A percentile compares a stretch with the other conserved stretches of the same genome.
Conservation (phyloP, 2,797 vertebrate species). For the Botia kubotai region DNA sequence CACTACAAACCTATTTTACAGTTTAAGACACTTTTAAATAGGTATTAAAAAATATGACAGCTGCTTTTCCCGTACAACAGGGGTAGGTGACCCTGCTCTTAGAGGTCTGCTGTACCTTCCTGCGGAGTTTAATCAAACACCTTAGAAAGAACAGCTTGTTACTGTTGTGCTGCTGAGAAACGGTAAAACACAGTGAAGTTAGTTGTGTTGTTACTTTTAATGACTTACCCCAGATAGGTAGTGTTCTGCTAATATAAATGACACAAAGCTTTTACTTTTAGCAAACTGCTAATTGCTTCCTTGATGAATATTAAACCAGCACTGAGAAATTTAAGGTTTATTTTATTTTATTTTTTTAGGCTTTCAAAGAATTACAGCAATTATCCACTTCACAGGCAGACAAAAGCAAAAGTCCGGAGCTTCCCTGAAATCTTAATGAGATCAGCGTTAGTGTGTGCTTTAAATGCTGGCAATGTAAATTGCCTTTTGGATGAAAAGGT, state of each 20-base stretch:
- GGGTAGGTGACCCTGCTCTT: too few species aligned
- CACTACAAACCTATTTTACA: too few species aligned
- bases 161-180: neutral
- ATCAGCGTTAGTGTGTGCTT: constrained; percentile 12
- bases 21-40: too few species aligned
- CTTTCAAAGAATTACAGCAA: constrained; percentile 29
- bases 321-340: neutral
- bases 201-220: neutral
- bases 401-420: constrained; percentile 26
- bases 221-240: neutral
- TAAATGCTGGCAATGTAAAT: constrained; percentile 21
- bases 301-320: constrained; percentile 40
- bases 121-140: neutral
- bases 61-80: neutral
- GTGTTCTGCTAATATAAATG: constrained; percentile 2
- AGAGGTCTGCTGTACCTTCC: too few species aligned
- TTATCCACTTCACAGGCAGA: constrained; percentile 38
- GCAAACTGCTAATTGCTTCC: constrained; percentile 38
- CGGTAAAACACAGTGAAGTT: too few species aligned
- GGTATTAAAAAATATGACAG: neutral
- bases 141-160: neutral
- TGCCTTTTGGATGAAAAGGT: constrained; percentile 30
- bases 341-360: constrained; percentile 1
- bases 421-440: constrained; percentile 27
- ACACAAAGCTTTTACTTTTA: constrained; percentile 25